Conservation (phyloP, 2,797 vertebrate species). For the Pipistrellus kuhlii region DNA sequence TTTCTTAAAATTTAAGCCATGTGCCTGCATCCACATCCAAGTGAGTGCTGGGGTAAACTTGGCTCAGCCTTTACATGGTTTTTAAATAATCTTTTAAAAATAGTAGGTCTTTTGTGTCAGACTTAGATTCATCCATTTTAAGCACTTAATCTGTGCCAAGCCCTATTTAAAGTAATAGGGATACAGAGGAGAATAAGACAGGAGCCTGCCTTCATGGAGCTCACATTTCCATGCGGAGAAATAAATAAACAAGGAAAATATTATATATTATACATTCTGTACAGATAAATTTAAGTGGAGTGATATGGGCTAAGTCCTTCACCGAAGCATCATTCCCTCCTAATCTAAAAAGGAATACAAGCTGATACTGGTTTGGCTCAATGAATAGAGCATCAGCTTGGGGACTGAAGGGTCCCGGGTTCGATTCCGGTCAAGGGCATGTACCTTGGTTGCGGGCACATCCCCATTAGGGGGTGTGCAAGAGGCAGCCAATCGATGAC, state of each 20-base stretch:
- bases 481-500: too few relatives aligned
- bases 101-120: neutral
- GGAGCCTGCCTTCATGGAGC: neutral
- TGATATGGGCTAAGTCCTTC: neutral
- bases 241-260: slow-evolving; percentile 11
- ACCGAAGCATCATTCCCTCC: neutral
- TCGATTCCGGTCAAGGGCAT: too few relatives aligned
- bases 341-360: neutral
- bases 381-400: too few relatives aligned
- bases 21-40: neutral
- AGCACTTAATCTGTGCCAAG: neutral
- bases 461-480: too few relatives aligned
- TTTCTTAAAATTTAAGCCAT: neutral
- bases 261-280: neutral
- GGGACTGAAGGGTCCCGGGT: too few relatives aligned
- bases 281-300: neutral
- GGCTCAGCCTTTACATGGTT: neutral
- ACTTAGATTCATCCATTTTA: neutral
- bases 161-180: neutral
- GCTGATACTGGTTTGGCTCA: too few relatives aligned
- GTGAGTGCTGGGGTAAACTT: neutral
- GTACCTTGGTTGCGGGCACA: too few relatives aligned
- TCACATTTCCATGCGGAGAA: neutral
- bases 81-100: slow-evolving; percentile 8
- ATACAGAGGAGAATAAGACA: neutral